Conservation (phyloP, 2,888 invertebrate species). For the Ennomos fuscantarius region DNA sequence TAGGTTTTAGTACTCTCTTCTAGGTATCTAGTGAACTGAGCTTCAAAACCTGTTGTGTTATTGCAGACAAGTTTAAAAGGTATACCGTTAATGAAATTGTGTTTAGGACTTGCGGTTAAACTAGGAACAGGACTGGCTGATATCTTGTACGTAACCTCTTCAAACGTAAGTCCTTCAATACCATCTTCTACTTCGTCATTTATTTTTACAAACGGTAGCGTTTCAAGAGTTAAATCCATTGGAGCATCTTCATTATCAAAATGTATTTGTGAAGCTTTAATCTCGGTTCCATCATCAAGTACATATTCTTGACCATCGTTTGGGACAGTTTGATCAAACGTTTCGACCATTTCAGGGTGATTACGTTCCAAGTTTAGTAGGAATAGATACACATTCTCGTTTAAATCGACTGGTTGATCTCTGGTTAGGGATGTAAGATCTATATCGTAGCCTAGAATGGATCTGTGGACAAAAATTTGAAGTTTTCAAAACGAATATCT, state of each 20-base stretch:
- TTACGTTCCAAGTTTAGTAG: conserved; percentile 63
- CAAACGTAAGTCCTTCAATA: conserved; percentile 37
- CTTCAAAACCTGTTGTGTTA: conserved; percentile 69
- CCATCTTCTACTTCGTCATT: conserved; percentile 53
- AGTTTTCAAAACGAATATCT: too few species aligned
- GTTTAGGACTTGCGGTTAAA: conserved; percentile 60
- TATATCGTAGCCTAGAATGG: conserved; percentile 71
- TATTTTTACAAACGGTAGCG: conserved; percentile 71
- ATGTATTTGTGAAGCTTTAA: conserved; percentile 77
- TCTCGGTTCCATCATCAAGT: conserved; percentile 77
- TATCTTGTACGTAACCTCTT: conserved; percentile 64
- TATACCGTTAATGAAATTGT: conserved; percentile 66
- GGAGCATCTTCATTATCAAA: conserved; percentile 77
- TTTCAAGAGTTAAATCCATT: conserved; percentile 68
- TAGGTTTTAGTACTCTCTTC: conserved; percentile 65
- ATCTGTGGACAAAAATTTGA: conserved; percentile 48
- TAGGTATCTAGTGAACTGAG: conserved; percentile 71
- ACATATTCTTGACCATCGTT: conserved; percentile 67
- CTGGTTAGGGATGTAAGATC: conserved; percentile 72
- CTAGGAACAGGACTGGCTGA: conserved; percentile 66
- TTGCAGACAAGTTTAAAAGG: conserved; percentile 75
- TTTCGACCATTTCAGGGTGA: conserved; percentile 32
- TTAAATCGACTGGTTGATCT: conserved; percentile 67
- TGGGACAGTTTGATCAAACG: conserved; percentile 52
- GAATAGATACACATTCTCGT: conserved; percentile 74